phyloP scores from a whole-genome alignment of 2,888 invertebrate genomes.

The Euspilapteryx auroguttella region DNA sequence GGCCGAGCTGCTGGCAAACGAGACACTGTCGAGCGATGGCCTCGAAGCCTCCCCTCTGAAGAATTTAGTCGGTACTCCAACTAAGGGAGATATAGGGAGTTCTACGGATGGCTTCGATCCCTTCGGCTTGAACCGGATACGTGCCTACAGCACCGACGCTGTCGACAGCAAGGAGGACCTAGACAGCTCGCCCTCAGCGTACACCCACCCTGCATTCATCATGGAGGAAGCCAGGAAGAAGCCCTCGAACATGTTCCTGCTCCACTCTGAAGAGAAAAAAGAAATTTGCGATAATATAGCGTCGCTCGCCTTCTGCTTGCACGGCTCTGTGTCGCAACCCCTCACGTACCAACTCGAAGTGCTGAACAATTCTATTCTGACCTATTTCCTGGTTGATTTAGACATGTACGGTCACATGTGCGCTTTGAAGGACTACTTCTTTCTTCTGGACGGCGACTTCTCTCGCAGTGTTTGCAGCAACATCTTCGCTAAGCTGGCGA shows the following conservation, averaged over 20 bases:
- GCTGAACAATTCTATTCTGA: slow-evolving; percentile 72
- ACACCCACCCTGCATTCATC: slow-evolving; percentile 36
- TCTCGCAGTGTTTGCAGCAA: slow-evolving; percentile 71
- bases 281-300: slow-evolving; percentile 40
- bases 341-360: slow-evolving; percentile 69
- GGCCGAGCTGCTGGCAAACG: too few relatives aligned
- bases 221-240: slow-evolving; percentile 44
- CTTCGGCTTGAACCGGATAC: slow-evolving; percentile 36
- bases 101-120: too few relatives aligned
- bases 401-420: slow-evolving; percentile 72
- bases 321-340: slow-evolving; percentile 69
- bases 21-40: too few relatives aligned
- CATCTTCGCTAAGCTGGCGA: slow-evolving; percentile 67
- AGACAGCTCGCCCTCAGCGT: slow-evolving; percentile 22
- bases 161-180: slow-evolving; percentile 25
- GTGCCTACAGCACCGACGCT: slow-evolving; percentile 22
- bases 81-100: too few relatives aligned
- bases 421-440: slow-evolving; percentile 76
- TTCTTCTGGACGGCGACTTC: slow-evolving; percentile 80
- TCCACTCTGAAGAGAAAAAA: slow-evolving; percentile 19
- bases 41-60: too few relatives aligned
- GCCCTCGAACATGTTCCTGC: slow-evolving; percentile 25
- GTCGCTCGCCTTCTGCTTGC: slow-evolving; percentile 61
- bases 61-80: too few relatives aligned
- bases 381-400: slow-evolving; percentile 66